phyloP scores from a whole-genome alignment of 2,113 vertebrate genomes.

The Mohoua ochrocephala region DNA sequence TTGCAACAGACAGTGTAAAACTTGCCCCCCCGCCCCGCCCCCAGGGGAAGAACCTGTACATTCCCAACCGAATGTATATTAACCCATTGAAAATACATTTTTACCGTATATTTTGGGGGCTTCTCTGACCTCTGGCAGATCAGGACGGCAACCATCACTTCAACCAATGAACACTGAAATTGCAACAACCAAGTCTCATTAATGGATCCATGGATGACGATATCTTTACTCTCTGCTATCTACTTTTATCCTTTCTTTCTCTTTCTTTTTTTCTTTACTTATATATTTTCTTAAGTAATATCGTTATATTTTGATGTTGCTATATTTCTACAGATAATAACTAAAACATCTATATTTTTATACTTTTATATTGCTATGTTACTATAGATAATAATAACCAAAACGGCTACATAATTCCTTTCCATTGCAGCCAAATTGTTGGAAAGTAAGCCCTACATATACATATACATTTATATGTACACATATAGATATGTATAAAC shows the following conservation, averaged over 20 bases:
- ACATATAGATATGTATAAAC: neutral
- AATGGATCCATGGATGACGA: accelerated
- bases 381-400: neutral
- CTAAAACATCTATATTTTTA: neutral
- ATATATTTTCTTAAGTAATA: neutral
- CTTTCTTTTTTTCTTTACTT: neutral
- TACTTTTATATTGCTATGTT: neutral
- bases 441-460: neutral
- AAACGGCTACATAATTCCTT: neutral
- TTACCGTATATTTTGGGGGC: neutral
- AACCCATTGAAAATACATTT: neutral
- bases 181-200: neutral
- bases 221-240: neutral
- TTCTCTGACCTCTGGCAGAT: neutral
- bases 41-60: neutral
- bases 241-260: neutral
- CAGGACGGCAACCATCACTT: neutral
- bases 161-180: neutral
- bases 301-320: neutral
- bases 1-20: neutral
- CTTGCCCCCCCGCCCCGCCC: accelerated
- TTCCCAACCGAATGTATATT: accelerated
- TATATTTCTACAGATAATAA: neutral
- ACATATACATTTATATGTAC: no score
- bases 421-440: neutral